Conservation (phyloP, 2,888 invertebrate species). For the Nysson spinosus region DNA sequence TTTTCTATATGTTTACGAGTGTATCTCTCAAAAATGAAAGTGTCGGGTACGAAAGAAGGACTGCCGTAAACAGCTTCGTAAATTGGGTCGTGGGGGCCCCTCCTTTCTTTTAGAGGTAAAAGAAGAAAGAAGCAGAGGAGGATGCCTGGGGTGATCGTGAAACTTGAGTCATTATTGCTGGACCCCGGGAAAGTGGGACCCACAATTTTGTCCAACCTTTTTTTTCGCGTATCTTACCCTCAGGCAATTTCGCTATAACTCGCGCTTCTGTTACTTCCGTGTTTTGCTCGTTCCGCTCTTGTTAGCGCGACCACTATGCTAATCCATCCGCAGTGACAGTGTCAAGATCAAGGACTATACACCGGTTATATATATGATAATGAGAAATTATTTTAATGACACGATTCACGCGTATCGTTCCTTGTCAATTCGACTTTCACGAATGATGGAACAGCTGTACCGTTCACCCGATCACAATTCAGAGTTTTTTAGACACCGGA, state of each 20-base stretch:
- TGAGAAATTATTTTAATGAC: neutral
- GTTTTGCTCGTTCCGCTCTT: conserved; percentile 7
- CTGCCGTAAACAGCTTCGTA: conserved; percentile 32
- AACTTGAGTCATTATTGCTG: conserved; percentile 36
- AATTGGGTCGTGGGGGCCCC: conserved; percentile 51
- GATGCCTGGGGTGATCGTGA: conserved; percentile 28
- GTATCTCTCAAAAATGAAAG: conserved; percentile 57
- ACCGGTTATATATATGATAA: neutral
- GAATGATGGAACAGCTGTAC: neutral
- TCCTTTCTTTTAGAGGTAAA: conserved; percentile 7
- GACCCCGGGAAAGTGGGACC: conserved; percentile 41
- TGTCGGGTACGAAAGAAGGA: conserved; percentile 34
- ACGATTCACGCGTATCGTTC: neutral
- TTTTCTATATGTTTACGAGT: conserved; percentile 33
- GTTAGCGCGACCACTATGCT: conserved; percentile 8
- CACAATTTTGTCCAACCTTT: conserved; percentile 21
- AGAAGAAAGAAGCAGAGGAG: conserved; percentile 13
- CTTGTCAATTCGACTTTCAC: neutral
- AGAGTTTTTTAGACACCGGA: neutral
- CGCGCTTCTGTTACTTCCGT: conserved; percentile 1
- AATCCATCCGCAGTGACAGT: neutral
- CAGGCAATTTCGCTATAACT: conserved; percentile 6
- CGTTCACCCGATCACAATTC: neutral
- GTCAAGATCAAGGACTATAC: conserved; percentile 40
- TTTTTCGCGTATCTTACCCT: conserved; percentile 1